Evolutionary conservation across 2,888 invertebrate species (phyloP), one percentile per base, ranked within the genome.

Genomic region (Drosophila siamana): DNA sequence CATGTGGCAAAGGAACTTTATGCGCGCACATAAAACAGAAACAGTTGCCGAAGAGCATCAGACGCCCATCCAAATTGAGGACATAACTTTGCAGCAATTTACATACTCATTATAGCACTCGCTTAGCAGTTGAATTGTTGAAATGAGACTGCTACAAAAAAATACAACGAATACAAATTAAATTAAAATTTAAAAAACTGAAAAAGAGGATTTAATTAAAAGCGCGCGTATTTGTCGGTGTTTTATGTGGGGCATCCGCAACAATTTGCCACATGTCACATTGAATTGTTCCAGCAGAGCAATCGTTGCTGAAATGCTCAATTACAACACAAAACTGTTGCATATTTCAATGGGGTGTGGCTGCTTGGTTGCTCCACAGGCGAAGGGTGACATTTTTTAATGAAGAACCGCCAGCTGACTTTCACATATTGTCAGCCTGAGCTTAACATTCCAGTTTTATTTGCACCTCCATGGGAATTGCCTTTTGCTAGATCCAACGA

Each of bases 71-170:
- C 71, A 65, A 82, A 80, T 80, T 75, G 88, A 72, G 84, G 70
- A 63, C 85, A 80, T 83, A 83, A 88, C 83, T 88, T 88, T 72
- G 19, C 78, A 57, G 78, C 63, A 83, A 88, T 83, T 83, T 83
- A 83, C 89, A 86, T 88, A 80, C 89, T 88, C 87, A 88, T 83
- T 83, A 74, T 67, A 64, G 56, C 68, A 60, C 61, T 55, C 73
- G 84, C 59, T 86, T 65, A 78, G 67, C 66, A 48, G 56, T 56
- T 15, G 55, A 43, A 47, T 47, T 55, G 33, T 36, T 36, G 33
- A n/a, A 36, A 5, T 36, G 55, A 61, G 46, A 19, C 28, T 40
- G 22, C 41, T 5, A 8, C 28, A 4, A 13, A n/a, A 64, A 61
- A 61, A 51, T 40, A 50, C 36, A 54, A 44, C 38, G 57, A 61